These are phyloP conservation scores for Drosophila hamatofila DNA, from an alignment of 2,888 invertebrate species.

Conservation along the genomic window DNA sequence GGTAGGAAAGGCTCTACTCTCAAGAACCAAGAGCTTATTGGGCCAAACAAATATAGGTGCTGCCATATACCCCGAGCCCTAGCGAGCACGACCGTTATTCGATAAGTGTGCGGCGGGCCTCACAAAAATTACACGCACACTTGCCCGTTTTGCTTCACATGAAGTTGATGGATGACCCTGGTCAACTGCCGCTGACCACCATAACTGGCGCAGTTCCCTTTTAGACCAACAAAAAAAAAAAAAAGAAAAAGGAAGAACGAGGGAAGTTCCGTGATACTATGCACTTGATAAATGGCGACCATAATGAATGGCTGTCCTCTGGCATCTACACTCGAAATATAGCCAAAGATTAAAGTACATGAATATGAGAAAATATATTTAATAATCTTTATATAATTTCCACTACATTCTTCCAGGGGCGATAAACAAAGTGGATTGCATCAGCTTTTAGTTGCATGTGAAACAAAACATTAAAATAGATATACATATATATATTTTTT, in stretches of 20 bases:
- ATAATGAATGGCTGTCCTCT: slow-evolving; percentile 59
- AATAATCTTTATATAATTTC: slow-evolving; percentile 13
- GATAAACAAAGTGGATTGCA: neutral
- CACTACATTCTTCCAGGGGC: neutral
- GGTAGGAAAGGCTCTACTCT: slow-evolving; percentile 15
- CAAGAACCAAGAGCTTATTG: slow-evolving; percentile 18
- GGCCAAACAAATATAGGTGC: slow-evolving; percentile 32
- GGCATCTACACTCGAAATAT: slow-evolving; percentile 1
- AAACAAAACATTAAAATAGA: neutral
- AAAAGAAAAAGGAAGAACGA: neutral
- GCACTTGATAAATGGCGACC: slow-evolving; percentile 57
- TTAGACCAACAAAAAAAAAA: neutral
- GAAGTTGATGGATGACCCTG: slow-evolving; percentile 58
- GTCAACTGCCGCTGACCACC: slow-evolving; percentile 52
- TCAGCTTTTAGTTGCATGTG: neutral
- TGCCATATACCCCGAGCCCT: neutral
- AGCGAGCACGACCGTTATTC: slow-evolving; percentile 26
- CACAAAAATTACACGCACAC: slow-evolving; percentile 63
- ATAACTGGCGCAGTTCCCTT: slow-evolving; percentile 48
- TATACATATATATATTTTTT: no score
- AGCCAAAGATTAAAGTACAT: slow-evolving; percentile 35
- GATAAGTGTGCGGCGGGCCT: slow-evolving; percentile 64
- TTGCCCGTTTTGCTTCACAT: slow-evolving; percentile 50
- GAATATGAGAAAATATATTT: slow-evolving; percentile 16
- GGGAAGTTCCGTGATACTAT: slow-evolving; percentile 38